Conservation (phyloP, 2,113 vertebrate genomes). For the Nesogale talazaci region DNA sequence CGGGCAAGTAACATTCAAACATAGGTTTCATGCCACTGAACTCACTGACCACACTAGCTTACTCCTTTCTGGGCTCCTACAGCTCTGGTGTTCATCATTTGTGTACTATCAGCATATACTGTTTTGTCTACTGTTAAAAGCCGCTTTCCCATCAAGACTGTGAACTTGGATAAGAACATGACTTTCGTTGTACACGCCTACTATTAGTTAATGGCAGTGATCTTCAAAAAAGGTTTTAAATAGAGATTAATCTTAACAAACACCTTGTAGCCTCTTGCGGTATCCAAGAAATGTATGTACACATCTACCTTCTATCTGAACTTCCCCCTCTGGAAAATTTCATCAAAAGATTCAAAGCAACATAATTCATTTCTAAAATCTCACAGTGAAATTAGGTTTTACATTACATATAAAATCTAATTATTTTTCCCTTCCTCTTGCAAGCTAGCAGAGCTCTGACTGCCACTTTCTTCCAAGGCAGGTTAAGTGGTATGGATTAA, state of each 20-base stretch:
- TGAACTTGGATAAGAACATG: background rate
- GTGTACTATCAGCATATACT: background rate
- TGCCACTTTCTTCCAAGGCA: background rate
- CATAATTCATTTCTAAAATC: conserved; percentile 1
- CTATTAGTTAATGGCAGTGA: background rate
- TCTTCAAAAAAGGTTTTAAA: background rate
- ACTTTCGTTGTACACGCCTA: background rate
- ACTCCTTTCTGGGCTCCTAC: background rate
- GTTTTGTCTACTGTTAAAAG: background rate
- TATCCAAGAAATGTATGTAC: background rate
- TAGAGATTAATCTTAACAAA: background rate
- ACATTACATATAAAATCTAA: background rate
- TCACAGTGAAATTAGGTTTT: conserved; percentile 16
- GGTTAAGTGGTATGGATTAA: background rate
- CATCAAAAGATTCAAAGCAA: conserved; percentile 32
- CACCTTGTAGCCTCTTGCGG: background rate
- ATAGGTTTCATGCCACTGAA: background rate
- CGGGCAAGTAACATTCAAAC: background rate
- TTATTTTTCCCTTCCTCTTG: conserved; percentile 3
- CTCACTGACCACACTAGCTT: background rate
- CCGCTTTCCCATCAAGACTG: background rate
- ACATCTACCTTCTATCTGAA: background rate
- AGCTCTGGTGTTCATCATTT: background rate
- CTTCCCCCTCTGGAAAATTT: conserved; percentile 32
- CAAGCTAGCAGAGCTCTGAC: background rate